Conservation (phyloP, 2,888 invertebrate genomes). For the Drosophila melanosoma region DNA sequence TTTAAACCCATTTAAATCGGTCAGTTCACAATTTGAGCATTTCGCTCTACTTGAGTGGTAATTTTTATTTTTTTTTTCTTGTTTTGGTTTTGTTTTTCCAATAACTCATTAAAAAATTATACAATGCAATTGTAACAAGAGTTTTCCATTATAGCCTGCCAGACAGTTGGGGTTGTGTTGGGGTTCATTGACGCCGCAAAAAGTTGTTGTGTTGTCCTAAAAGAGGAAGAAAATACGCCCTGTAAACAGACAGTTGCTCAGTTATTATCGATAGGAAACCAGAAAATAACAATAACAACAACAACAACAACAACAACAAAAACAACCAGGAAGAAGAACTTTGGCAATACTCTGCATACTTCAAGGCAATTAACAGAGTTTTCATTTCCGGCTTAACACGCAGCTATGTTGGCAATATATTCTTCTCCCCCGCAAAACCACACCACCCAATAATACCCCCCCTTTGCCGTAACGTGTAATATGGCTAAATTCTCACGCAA, state of each 20-base stretch:
- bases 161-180: neutral
- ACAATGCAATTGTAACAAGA: slow-evolving; percentile 58
- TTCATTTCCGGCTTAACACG: slow-evolving; percentile 74
- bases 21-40: slow-evolving; percentile 2
- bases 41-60: neutral
- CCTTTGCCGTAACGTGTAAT: slow-evolving; percentile 56
- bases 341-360: slow-evolving; percentile 66
- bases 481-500: slow-evolving; percentile 77
- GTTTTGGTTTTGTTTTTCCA: neutral
- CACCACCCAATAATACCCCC: neutral
- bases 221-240: slow-evolving; percentile 20
- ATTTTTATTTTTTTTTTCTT: neutral
- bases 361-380: slow-evolving; percentile 75
- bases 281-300: slow-evolving; percentile 30
- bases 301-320: neutral
- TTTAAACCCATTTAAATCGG: slow-evolving; percentile 5
- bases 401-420: slow-evolving; percentile 38
- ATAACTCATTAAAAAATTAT: slow-evolving; percentile 42
- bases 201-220: slow-evolving; percentile 26
- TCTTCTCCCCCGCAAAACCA: neutral
- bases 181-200: slow-evolving; percentile 64
- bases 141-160: slow-evolving; percentile 55
- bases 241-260: slow-evolving; percentile 39
- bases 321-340: slow-evolving; percentile 35
- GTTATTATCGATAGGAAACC: slow-evolving; percentile 55